A percentile compares a stretch with the other conserved stretches of the same genome.
phyloP scores from a whole-genome alignment of 2,113 vertebrate species.

The Muscicapa adusta region DNA sequence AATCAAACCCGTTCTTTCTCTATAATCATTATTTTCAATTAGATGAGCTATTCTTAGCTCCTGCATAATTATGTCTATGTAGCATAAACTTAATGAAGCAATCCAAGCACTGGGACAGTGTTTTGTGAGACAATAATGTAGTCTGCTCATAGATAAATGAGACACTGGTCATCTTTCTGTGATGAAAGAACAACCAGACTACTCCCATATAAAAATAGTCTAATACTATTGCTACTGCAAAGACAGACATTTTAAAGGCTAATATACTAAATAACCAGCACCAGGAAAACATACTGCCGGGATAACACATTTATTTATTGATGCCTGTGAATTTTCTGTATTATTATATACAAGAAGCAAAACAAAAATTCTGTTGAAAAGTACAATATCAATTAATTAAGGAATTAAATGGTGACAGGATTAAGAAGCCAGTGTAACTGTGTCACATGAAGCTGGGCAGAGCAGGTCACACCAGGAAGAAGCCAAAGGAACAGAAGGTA shows the following conservation, averaged over 20 bases:
- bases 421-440: not conserved
- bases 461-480: not conserved
- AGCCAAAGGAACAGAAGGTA: slow-evolving; percentile 3
- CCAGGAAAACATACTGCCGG: not conserved
- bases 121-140: slow-evolving; percentile 17
- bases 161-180: slow-evolving; percentile 12
- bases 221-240: not conserved
- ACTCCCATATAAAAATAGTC: not conserved
- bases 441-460: not conserved
- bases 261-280: not conserved
- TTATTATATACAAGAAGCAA: not conserved
- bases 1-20: slow-evolving; percentile 21
- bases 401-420: not conserved
- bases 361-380: not conserved
- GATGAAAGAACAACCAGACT: not conserved
- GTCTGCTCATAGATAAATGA: slow-evolving; percentile 31
- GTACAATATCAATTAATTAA: not conserved
- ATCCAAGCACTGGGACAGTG: slow-evolving; percentile 7
- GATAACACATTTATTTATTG: not conserved
- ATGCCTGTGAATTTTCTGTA: not conserved
- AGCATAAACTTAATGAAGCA: slow-evolving; percentile 50
- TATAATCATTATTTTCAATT: slow-evolving; percentile 59
- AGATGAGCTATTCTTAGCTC: slow-evolving; percentile 55
- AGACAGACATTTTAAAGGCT: not conserved
- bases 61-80: slow-evolving; percentile 33